Evolutionary conservation across 2,888 invertebrate species (phyloP), one percentile per base, ranked within the genome.

Genomic region (Phytoseiulus persimilis): DNA sequence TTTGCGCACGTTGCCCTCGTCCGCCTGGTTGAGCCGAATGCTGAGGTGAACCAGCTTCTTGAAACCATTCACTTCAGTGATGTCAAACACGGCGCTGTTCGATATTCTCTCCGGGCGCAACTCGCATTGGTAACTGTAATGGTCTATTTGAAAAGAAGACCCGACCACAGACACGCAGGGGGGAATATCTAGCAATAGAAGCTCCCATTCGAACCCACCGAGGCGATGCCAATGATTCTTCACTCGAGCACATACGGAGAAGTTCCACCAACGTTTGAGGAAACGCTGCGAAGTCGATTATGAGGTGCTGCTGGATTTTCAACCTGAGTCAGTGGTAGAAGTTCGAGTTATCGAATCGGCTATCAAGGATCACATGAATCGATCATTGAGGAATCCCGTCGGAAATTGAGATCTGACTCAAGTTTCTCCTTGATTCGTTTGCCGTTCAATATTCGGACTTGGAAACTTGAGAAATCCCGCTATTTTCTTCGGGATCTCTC

Each of bases 11-110:
- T 87, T 33, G n/a, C 39, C 32, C 31, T 87, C 87, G 45, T 87
- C 87, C 11, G 87, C 87, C 31, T 87, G 87, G 87, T 33, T 39
- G 3, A 87, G 87, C 45, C 33, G 87, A 33, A 87, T 45, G 87
- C 87, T 87, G 87, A 87, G 87, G 87, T 87, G 87, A 5, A 87
- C 87, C n/a, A 87, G 31, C 45, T 87, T 87, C 32, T 87, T 87
- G 33, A 87, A 87, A 3, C 87, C 87, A 87, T 87, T 87, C 5
- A 33, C 45, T 87, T 87, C 87, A 6, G 87, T 87, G n/a, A 87
- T 87, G 45, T 87, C 39, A 6, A 87, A 87, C 32, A 39, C 39
- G n/a, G 39, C 87, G 33, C 32, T 87, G 6, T 45, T 33, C 31
- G 87, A 33, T n/a, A 45, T 87, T 33, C 87, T 33, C 87, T 87